phyloP scores from a whole-genome alignment of 2,888 invertebrate species.

The Cyclophora albipunctata region DNA sequence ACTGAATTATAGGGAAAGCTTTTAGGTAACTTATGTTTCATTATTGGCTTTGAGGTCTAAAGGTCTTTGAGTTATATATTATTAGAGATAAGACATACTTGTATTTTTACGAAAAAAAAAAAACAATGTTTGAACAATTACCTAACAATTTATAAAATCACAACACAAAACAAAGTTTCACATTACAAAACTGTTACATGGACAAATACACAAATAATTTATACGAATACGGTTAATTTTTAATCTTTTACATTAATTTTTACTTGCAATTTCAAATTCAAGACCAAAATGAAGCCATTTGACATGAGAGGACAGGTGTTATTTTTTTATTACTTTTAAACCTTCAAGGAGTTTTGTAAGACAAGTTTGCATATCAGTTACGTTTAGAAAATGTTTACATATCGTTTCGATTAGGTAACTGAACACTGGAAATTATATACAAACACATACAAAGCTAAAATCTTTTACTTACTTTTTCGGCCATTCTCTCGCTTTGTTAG shows the following conservation, averaged over 20 bases:
- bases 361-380: not conserved
- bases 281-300: slow-evolving; percentile 29
- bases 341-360: not conserved
- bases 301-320: slow-evolving; percentile 24
- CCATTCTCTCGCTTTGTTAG: slow-evolving; percentile 32
- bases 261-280: slow-evolving; percentile 25
- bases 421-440: too few relatives aligned
- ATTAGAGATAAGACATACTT: too few relatives aligned
- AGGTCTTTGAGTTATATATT: too few relatives aligned
- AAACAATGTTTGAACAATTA: not conserved
- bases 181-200: slow-evolving; percentile 15
- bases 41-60: too few relatives aligned
- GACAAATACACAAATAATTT: slow-evolving; percentile 15
- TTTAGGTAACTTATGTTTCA: too few relatives aligned
- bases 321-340: slow-evolving; percentile 12
- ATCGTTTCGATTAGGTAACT: too few relatives aligned
- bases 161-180: slow-evolving; percentile 8
- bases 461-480: slow-evolving; percentile 40
- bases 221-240: slow-evolving; percentile 15
- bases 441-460: too few relatives aligned
- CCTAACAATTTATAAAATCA: slow-evolving; percentile 2
- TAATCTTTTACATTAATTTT: slow-evolving; percentile 13
- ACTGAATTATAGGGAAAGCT: too few relatives aligned
- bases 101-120: too few relatives aligned
- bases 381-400: too few relatives aligned